Conservation (phyloP, 2,797 vertebrate genomes). For the Pipistrellus pipistrellus region DNA sequence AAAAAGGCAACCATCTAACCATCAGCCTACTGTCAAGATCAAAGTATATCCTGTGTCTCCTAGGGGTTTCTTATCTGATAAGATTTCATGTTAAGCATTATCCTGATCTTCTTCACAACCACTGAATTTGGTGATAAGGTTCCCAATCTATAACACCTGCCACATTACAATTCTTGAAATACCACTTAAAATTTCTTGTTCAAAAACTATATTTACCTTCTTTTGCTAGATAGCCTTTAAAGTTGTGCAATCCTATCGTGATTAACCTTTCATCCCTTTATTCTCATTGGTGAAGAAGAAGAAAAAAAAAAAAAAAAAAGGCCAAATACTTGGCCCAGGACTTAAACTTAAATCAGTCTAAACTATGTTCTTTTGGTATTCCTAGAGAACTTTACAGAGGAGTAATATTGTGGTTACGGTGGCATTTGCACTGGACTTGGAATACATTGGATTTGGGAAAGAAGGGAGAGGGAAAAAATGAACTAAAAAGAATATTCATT, state of each 20-base stretch:
- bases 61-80: not conserved
- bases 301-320: not conserved
- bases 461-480: not conserved
- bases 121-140: not conserved
- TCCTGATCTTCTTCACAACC: not conserved
- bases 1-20: not conserved
- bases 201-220: not conserved
- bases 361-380: not conserved
- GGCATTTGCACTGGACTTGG: not conserved
- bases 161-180: slow-evolving; percentile 13
- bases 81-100: not conserved
- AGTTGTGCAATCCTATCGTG: not conserved
- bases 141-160: not conserved
- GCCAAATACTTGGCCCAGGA: not conserved
- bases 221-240: not conserved
- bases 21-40: not conserved
- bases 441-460: not conserved
- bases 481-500: not conserved
- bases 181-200: not conserved
- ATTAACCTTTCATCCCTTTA: not conserved
- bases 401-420: not conserved
- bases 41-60: not conserved
- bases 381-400: not conserved
- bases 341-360: not conserved
- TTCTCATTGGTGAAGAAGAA: not conserved